Conservation (phyloP, 2,797 vertebrate species). For the Sorex maritimensis region DNA sequence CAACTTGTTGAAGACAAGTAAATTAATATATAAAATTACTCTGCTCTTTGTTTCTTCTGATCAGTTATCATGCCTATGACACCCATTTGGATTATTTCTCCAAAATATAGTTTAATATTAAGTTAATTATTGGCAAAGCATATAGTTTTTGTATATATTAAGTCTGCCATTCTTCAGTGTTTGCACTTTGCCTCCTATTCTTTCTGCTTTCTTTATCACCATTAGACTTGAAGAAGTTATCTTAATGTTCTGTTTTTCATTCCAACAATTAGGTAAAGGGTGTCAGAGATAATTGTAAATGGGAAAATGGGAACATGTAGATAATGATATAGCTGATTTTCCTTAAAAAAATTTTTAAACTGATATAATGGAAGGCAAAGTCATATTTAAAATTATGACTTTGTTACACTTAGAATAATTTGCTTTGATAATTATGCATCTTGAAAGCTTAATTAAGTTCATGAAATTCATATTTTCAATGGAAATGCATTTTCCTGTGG, state of each 20-base stretch:
- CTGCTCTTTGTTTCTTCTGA: background rate
- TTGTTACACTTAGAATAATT: conserved; percentile 9
- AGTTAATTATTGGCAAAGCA: conserved; percentile 4
- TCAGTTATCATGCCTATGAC: background rate
- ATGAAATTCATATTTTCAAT: conserved; percentile 7
- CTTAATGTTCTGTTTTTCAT: background rate
- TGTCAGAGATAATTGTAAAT: conserved; percentile 17
- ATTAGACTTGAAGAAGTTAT: background rate
- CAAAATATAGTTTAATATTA: background rate
- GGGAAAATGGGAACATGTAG: conserved; percentile 11
- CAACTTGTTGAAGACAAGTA: background rate
- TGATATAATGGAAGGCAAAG: conserved; percentile 30
- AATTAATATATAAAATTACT: background rate
- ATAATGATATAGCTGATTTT: background rate
- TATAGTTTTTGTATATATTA: background rate
- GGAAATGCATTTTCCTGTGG: conserved; percentile 11
- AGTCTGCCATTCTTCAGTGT: background rate
- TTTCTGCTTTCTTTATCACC: background rate
- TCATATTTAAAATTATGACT: conserved; percentile 9
- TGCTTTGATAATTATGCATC: background rate
- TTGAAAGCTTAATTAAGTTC: conserved; percentile 1
- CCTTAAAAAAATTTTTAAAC: background rate
- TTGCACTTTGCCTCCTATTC: background rate
- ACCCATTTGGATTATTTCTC: background rate
- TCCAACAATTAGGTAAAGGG: conserved; percentile 26